Conservation (phyloP, 2,888 invertebrate genomes). For the Lepidocyrtinus sp. region DNA sequence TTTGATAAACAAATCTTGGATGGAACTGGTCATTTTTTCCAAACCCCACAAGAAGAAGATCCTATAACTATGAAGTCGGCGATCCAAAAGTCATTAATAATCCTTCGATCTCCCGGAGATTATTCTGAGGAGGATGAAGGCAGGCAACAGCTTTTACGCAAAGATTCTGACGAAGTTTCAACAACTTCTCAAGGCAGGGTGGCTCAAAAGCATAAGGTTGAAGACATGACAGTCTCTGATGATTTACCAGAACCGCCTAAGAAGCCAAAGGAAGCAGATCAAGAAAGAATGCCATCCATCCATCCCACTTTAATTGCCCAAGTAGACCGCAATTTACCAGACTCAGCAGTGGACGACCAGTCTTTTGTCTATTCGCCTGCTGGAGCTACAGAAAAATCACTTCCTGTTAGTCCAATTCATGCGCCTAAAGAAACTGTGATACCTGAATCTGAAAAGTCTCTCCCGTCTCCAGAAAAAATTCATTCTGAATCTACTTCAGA, state of each 20-base stretch:
- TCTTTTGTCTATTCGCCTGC: too few relatives aligned
- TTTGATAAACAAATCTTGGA: constrained; percentile 86
- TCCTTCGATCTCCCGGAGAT: constrained; percentile 74
- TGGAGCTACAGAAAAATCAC: too few relatives aligned
- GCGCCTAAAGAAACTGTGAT: not conserved
- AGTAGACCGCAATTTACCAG: too few relatives aligned
- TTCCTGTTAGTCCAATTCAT: too few relatives aligned
- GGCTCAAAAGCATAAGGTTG: not conserved
- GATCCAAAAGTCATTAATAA: constrained; percentile 56
- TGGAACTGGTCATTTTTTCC: constrained; percentile 85
- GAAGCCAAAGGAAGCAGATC: not conserved
- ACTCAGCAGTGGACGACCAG: too few relatives aligned
- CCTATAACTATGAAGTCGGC: constrained; percentile 72
- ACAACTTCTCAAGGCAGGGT: not conserved
- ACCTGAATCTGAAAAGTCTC: not conserved
- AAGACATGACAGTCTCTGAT: too few relatives aligned
- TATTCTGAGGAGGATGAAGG: not conserved
- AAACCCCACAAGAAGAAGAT: constrained; percentile 70
- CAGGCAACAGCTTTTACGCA: not conserved
- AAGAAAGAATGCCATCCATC: too few relatives aligned
- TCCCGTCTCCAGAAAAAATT: not conserved
- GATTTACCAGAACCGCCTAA: not conserved
- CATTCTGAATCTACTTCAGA: not conserved
- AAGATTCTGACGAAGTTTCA: not conserved
- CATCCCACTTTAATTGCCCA: too few relatives aligned